Base-by-base conservation (phyloP, 2,888 invertebrate genomes). In the Troilus luridus region DNA sequence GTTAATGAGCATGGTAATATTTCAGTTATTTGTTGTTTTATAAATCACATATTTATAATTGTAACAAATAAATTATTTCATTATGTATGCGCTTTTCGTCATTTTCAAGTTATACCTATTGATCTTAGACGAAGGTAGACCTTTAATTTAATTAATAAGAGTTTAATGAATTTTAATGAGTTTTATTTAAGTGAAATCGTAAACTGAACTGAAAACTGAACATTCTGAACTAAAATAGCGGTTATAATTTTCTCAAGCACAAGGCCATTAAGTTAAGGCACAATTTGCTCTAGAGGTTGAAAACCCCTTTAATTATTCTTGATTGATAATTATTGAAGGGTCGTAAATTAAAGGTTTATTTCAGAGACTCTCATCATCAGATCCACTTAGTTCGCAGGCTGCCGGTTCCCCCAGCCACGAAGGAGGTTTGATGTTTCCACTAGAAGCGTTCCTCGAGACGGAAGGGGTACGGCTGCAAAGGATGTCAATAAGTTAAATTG, bases 401-500 rank as follows among this genome's bases (percentile, higher is more conserved):
- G 85, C 21, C n/a, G 85, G 0, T 56, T 56, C 21, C 56, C n/a
- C 72, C 85, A n/a, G 56, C 56, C 56, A n/a, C n/a, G 56, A 41
- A 56, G 17, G 72, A 41, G 17, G 56, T 85, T 85, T 85, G 85
- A 85, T 85, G 85, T 85, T 85, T 85, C 56, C 56, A 85, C 21
- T 85, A 58, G 85, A 58, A 85, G 11, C 56, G 56, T 58, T 85
- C 56, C 56, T 19, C 21, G 85, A 85, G 85, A 21, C 21, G n/a
- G 56, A n/a, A n/a, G 56, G 21, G 56, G n/a, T 11, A 85, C 27
- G 56, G 56, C 77, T 58, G 56, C 56, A 58, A 85, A 85, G 85
- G 85, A 85, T 85, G 54, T 85, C 85, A 58, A 85, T 85, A 85
- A 85, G 85, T 85, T 85, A 85, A 85, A 85, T 85, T 85, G 85